Evolutionary conservation across 2,797 vertebrate genomes (phyloP), one percentile per base, ranked within the genome.

Genomic region (Macrochelys suwanniensis): DNA sequence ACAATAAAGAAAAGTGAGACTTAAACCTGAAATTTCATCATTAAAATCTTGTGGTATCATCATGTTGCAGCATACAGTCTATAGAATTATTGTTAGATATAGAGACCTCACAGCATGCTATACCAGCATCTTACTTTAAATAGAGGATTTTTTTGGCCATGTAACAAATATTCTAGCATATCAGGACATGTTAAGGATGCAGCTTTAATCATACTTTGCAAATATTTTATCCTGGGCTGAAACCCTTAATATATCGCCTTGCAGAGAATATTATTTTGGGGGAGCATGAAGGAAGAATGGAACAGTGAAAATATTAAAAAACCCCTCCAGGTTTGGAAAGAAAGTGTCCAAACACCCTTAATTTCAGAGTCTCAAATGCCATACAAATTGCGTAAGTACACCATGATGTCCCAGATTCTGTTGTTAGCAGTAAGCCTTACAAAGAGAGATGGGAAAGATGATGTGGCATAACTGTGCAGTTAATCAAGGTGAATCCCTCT

Each of bases 401-500:
- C 91, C 31, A 56, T 5, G 71, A 89, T 87, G 77, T n/a, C 74
- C 57, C 89, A 88, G 59, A 77, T 89, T 94, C 89, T 94, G 89
- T 61, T 85, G 56, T 82, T 93, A 93, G 79, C 49, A 59, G 49
- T 95, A 96, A 97, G 88, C 81, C 84, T 94, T 89, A 74, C 92
- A 97, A 93, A 89, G 88, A 92, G 47, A 95, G 65, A 94, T 90
- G 68, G 65, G 59, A 84, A 96, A 90, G 76, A 87, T 12, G 87
- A 95, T 90, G 95, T 87, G 79, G 80, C 23, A n/a, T 79, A 88
- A 95, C 93, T 91, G 84, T 93, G 88, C 84, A 93, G 94, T 96
- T 96, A 96, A 97, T 96, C 91, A 97, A 96, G 97, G 97, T 97
- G 97, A 97, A 97, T 96, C 88, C 95, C 77, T 68, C 92, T 95